A percentile compares a stretch with the other conserved stretches of the same genome.
phyloP scores from a whole-genome alignment of 2,888 invertebrate species.

The Chydorus sphaericus region DNA sequence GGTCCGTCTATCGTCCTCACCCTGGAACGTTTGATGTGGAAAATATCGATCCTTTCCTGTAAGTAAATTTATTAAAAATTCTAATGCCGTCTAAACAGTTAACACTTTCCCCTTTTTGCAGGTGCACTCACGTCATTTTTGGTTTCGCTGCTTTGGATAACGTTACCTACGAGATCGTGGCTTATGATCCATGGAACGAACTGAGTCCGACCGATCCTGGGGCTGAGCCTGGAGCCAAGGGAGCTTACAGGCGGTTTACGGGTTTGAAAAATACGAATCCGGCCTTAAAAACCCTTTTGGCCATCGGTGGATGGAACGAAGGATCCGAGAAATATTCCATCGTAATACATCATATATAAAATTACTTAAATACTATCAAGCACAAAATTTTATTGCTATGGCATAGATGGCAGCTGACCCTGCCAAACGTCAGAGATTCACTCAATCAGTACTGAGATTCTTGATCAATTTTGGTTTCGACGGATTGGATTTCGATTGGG shows the following conservation, averaged over 20 bases:
- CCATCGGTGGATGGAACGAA: conserved; percentile 36
- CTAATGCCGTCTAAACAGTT: too few species aligned
- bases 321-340: conserved; percentile 42
- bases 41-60: conserved; percentile 45
- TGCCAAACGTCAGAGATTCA: conserved; percentile 6
- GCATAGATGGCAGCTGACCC: conserved; percentile 11
- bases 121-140: conserved; percentile 65
- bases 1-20: conserved; percentile 52
- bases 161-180: conserved; percentile 22
- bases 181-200: conserved; percentile 36
- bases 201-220: too few species aligned
- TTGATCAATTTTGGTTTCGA: conserved; percentile 23
- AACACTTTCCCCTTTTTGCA: too few species aligned
- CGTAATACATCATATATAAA: conserved; percentile 24
- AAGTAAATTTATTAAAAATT: too few species aligned
- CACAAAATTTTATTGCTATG: conserved; percentile 1
- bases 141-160: conserved; percentile 52
- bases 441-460: conserved; percentile 6
- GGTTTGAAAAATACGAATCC: conserved; percentile 26
- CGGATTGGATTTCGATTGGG: conserved; percentile 26
- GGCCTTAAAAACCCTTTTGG: conserved; percentile 26
- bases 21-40: conserved; percentile 48
- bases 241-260: conserved; percentile 27
- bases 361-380: neutral
- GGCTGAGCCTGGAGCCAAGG: conserved; percentile 42